phyloP scores from a whole-genome alignment of 2,888 invertebrate genomes.

The Apoda limacodes region DNA sequence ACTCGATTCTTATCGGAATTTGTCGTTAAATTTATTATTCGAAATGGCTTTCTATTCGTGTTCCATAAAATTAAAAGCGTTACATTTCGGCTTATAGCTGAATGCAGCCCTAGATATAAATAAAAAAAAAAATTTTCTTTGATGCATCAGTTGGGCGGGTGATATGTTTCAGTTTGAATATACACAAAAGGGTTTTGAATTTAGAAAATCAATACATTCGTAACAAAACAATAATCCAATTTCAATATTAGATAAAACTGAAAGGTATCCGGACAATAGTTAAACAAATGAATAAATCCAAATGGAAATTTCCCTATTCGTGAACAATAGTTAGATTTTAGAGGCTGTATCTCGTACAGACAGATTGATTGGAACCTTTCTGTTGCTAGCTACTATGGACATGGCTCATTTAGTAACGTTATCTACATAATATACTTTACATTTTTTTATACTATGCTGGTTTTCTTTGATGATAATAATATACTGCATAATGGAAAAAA shows the following conservation, averaged over 20 bases:
- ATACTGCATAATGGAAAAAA: too few species aligned
- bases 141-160: too few species aligned
- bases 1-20: slow-evolving; percentile 64
- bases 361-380: slow-evolving; percentile 66
- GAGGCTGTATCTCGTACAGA: slow-evolving; percentile 66
- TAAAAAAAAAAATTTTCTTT: not conserved
- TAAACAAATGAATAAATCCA: slow-evolving; percentile 69
- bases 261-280: slow-evolving; percentile 54
- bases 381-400: slow-evolving; percentile 40
- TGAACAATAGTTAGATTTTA: slow-evolving; percentile 69
- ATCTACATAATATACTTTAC: too few species aligned
- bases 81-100: slow-evolving; percentile 33
- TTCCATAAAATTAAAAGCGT: slow-evolving; percentile 40
- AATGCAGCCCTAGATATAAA: slow-evolving; percentile 29
- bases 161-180: not conserved
- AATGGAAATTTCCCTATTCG: slow-evolving; percentile 67
- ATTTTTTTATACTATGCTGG: too few species aligned
- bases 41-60: slow-evolving; percentile 42
- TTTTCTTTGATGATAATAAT: too few species aligned
- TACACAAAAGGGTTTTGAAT: slow-evolving; percentile 10
- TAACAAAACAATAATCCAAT: too few species aligned
- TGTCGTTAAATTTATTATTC: slow-evolving; percentile 60
- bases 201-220: too few species aligned
- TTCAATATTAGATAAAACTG: slow-evolving; percentile 31
- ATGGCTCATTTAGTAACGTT: slow-evolving; percentile 21